Evolutionary conservation across 1,140 invertebrate genomes (phyloP).

Genomic region (Pinna nobilis): DNA sequence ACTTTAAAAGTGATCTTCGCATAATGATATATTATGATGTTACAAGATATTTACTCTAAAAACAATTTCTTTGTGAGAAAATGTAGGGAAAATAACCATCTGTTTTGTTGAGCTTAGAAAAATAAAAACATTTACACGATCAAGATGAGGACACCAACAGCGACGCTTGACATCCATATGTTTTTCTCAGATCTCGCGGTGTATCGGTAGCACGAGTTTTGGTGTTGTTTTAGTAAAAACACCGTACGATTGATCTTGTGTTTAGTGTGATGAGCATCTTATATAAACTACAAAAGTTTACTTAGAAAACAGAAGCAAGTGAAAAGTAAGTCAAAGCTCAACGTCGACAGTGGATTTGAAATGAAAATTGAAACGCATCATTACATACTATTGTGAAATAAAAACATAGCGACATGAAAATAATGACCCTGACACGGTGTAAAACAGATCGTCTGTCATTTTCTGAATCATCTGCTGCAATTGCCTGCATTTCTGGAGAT

Average conservation of each 20-base stretch:
- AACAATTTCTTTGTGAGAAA: neutral
- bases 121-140: slow-evolving; percentile 3
- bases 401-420: no score
- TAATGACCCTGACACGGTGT: no score
- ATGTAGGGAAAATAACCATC: slow-evolving; percentile 8
- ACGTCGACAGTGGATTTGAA: no score
- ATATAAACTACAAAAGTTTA: slow-evolving; percentile 27
- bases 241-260: slow-evolving; percentile 9
- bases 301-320: slow-evolving; percentile 28
- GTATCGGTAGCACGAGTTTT: slow-evolving; percentile 15
- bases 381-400: no score
- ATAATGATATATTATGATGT: slow-evolving; percentile 3
- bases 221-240: slow-evolving; percentile 22
- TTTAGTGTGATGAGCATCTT: neutral
- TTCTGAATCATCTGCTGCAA: no score
- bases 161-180: slow-evolving; percentile 25
- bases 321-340: no score
- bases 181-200: slow-evolving; percentile 23
- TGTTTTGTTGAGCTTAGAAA: slow-evolving; percentile 2
- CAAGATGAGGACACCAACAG: slow-evolving; percentile 6
- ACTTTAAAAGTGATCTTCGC: no score
- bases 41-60: slow-evolving; percentile 6
- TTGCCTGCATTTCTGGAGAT: no score
- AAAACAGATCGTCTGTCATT: no score
- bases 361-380: no score